These are phyloP conservation scores for Montipora cactus DNA, from an alignment of 64 coral and sea anemone species.

Conservation along the genomic window DNA sequence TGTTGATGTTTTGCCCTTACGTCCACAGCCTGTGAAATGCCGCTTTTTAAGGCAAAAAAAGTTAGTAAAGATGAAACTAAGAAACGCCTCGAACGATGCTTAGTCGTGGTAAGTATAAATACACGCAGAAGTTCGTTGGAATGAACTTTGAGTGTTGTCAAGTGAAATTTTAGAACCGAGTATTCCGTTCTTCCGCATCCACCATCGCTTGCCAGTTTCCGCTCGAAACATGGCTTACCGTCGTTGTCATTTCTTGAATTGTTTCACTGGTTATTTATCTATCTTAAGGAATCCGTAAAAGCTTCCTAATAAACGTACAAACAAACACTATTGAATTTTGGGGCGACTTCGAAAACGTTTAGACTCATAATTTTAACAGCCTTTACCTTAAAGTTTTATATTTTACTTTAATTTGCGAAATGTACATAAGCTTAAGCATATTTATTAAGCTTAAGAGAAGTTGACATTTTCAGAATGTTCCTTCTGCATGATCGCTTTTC, in stretches of 20 bases:
- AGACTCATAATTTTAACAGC: no score
- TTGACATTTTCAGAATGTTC: no score
- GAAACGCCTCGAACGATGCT: constrained; percentile 71
- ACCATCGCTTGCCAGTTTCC: constrained; percentile 1
- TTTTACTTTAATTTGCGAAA: no score
- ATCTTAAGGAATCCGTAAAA: not conserved
- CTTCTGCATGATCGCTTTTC: no score
- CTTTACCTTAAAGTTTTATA: no score
- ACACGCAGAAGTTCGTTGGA: no score
- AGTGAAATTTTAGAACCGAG: not conserved
- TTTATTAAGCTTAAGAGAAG: no score
- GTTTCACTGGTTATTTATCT: not conserved
- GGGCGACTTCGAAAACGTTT: no score
- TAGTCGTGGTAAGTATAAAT: constrained; percentile 73
- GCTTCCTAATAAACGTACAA: not conserved
- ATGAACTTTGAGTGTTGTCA: not conserved
- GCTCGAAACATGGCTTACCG: not conserved
- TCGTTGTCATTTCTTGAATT: not conserved
- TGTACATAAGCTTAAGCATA: no score
- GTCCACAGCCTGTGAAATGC: constrained; percentile 35
- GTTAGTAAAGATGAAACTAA: constrained; percentile 82
- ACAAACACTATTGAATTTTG: not conserved
- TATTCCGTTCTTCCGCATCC: not conserved
- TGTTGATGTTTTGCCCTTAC: not conserved
- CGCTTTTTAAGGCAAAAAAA: constrained; percentile 85